Base-by-base conservation (phyloP, 2,888 invertebrate genomes). In the Nasonia oneida region DNA sequence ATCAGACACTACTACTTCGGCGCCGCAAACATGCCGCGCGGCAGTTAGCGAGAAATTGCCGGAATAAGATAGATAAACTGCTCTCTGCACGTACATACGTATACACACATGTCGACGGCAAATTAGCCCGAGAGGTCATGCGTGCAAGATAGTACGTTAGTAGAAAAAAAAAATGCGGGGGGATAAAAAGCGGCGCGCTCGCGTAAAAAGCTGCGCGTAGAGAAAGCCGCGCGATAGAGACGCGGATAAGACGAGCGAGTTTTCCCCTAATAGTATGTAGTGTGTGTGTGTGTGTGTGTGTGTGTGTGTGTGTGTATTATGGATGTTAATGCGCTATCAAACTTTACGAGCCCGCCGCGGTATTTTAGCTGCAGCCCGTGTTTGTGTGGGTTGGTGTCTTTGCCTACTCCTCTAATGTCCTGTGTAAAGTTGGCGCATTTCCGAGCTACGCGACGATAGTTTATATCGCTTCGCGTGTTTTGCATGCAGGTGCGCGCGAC, bases 261-360 rank as follows among this genome's bases (percentile, higher is more conserved):
- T 67, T 67, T 67, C 33, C 23, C n/a, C 42, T 39, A 15, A n/a
- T 12, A 23, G 23, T 23, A 23, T 23, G 23, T 23, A 23, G 33
- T 18, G 50, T 57, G 37, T 18, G 39, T 23, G 23, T 23, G n/a
- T n/a, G n/a, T n/a, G n/a, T n/a, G 33, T 18, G 50, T 57, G 37
- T 18, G 39, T n/a, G 23, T 23, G 23, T 23, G 23, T 23, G 23
- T 23, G 23, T 47, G 37, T 39, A 57, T n/a, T 14, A 73, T 12
- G 47, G 64, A 78, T 74, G 61, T 81, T 81, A 78, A 78, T 82
- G 85, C 23, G 3, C 81, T 71, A 77, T 81, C 57, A 77, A 78
- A 78, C 53, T 85, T 85, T 85, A 85, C 81, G 73, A 82, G 82
- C 33, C 6, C 2, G 23, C n/a, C 8, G 77, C 64, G 29, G 29